These are phyloP conservation scores for Odocoileus hemionus DNA, from an alignment of 2,113 vertebrate species.

Conservation along the genomic window DNA sequence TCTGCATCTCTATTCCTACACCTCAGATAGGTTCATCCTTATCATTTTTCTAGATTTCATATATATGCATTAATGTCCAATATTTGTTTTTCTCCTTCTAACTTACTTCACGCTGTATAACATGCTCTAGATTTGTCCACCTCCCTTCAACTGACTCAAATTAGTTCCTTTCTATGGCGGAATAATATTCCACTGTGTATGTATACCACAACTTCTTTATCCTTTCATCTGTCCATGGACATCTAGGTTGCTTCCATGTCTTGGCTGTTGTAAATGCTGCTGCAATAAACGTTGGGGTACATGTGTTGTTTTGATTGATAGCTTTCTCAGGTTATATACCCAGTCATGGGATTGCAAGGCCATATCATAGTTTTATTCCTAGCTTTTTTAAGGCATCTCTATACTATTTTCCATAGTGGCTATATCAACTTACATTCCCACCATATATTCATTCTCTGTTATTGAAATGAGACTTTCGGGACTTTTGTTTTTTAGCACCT, in stretches of 20 bases:
- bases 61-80: not conserved
- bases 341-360: not conserved
- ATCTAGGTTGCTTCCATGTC: not conserved
- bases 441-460: not conserved
- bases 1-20: not conserved
- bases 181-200: not conserved
- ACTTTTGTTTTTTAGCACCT: not conserved
- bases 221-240: not conserved
- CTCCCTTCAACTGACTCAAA: not conserved
- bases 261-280: not conserved
- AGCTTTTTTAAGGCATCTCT: not conserved
- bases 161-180: not conserved
- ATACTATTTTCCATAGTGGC: not conserved
- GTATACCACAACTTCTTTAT: not conserved
- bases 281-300: not conserved
- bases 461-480: not conserved
- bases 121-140: not conserved
- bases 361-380: not conserved
- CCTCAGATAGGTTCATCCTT: not conserved
- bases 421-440: not conserved
- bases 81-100: not conserved
- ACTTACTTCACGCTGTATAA: not conserved
- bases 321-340: not conserved
- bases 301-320: not conserved
- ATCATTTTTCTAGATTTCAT: not conserved